Evolutionary conservation across 2,113 vertebrate species (phyloP).

Genomic region (Notothenia rossii): DNA sequence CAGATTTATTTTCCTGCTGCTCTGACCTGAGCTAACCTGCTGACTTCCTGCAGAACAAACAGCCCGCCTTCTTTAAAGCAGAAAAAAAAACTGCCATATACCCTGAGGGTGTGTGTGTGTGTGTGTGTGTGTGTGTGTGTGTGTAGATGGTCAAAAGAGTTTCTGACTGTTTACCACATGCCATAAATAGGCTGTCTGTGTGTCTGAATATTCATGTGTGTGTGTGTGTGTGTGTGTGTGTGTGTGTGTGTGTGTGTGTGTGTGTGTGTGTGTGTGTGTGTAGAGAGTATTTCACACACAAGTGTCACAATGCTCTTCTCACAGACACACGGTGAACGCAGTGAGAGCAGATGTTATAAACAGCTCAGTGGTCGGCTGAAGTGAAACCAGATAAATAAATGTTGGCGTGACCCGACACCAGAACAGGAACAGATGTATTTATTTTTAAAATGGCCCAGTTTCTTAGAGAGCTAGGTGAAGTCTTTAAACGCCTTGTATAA

Average conservation of each 20-base stretch:
- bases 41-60: neutral
- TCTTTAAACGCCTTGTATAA: no score
- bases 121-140: constrained; percentile 21
- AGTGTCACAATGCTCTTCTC: constrained; percentile 30
- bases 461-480: no score
- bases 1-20: constrained; percentile 7
- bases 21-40: constrained; percentile 39
- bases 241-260: constrained; percentile 3
- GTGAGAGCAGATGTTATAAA: no score
- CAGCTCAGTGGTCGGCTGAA: constrained; percentile 11
- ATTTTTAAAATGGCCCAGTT: no score
- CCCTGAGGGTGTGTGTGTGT: constrained; percentile 22
- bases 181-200: constrained; percentile 29
- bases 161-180: constrained; percentile 26
- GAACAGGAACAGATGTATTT: no score
- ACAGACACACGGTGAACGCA: constrained; percentile 16
- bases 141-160: constrained; percentile 30
- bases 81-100: constrained; percentile 1
- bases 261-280: neutral
- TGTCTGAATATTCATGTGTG: constrained; percentile 1
- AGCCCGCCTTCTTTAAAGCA: neutral
- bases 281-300: constrained; percentile 19
- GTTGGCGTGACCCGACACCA: no score
- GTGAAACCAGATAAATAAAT: constrained; percentile 6
- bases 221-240: neutral